These are phyloP conservation scores for Acropora tenuis DNA, from an alignment of 64 coral and sea anemone species.

Conservation along the genomic window DNA sequence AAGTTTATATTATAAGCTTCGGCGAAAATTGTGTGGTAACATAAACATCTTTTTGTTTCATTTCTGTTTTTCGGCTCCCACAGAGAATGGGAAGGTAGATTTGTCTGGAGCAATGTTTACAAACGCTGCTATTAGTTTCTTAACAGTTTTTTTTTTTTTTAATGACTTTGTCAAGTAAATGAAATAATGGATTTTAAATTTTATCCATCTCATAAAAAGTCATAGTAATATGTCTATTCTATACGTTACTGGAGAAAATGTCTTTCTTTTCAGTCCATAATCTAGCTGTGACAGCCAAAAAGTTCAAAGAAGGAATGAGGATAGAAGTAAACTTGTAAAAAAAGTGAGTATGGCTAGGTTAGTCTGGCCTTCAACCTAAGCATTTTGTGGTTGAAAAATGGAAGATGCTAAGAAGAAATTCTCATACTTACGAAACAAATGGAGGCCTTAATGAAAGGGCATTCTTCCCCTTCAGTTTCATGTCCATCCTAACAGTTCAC, in stretches of 20 bases:
- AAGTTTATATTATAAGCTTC: too few species aligned
- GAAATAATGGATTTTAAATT: too few species aligned
- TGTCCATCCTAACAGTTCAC: too few species aligned
- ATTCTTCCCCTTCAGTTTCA: too few species aligned
- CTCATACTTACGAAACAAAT: too few species aligned
- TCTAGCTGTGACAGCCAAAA: constrained; percentile 58
- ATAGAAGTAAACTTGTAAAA: constrained; percentile 75
- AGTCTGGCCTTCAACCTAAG: too few species aligned
- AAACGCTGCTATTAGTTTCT: constrained; percentile 61
- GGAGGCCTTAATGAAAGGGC: too few species aligned
- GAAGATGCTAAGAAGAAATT: too few species aligned
- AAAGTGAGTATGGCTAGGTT: constrained; percentile 48
- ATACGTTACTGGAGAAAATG: too few species aligned
- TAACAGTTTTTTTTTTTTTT: background rate
- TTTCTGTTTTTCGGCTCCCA: background rate
- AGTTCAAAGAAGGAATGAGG: constrained; percentile 84
- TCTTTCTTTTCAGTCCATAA: constrained; percentile 40
- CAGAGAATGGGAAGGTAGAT: constrained; percentile 91
- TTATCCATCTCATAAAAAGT: background rate
- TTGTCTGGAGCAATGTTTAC: constrained; percentile 84
- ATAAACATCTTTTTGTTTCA: too few species aligned
- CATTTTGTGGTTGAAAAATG: too few species aligned
- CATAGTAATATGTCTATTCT: background rate
- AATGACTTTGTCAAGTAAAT: background rate
- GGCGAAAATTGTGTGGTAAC: too few species aligned